Evolutionary conservation across 2,797 vertebrate species (phyloP), one percentile per base, ranked within the genome.

Genomic region (Sebastes vulpes): DNA sequence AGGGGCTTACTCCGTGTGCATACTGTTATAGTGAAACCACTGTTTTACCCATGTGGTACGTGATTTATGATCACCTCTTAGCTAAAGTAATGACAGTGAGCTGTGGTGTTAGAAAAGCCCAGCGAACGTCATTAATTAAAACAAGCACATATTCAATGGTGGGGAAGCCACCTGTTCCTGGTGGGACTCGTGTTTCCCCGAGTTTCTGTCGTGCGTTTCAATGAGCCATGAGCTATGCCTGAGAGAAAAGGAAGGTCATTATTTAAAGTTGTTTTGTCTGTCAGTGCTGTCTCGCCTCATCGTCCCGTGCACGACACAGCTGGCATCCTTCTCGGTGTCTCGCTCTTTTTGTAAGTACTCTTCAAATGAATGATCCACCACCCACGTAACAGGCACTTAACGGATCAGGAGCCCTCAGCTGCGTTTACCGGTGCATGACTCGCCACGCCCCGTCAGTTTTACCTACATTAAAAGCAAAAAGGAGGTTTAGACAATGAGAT

Each of bases 341-440:
- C 53, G 6, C 35, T 46, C 7, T 32, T 70, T 70, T 54, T 54
- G 53, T 23, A 42, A 81, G 77, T 67, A 52, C 72, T 65, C 79
- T 73, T 82, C 12, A 66, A 72, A 60, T 72, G 77, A 90, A 84
- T 42, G 75, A 67, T 67, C 79, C 73, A 31, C 50, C 81, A 64
- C 80, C 65, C 83, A 84, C 71, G 83, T 87, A 84, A 86, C 75
- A 76, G 89, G 26, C 79, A 71, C 67, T 80, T 88, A 75, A 80
- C 77, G 75, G 72, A 50, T 61, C 4, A 60, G 73, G 80, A 77
- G 26, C 60, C 74, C 66, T 74, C 73, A 83, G 78, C 87, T 86
- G 87, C 4, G 38, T 75, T 79, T 72, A 77, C 63, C 12, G 46
- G 71, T 81, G 84, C 83, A 28, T 79, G 84, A 85, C 80, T 58